A percentile compares a stretch with the other conserved stretches of the same genome.
Conservation (phyloP, 64 coral and sea anemone species). For the Dendronephthya gigantea region DNA sequence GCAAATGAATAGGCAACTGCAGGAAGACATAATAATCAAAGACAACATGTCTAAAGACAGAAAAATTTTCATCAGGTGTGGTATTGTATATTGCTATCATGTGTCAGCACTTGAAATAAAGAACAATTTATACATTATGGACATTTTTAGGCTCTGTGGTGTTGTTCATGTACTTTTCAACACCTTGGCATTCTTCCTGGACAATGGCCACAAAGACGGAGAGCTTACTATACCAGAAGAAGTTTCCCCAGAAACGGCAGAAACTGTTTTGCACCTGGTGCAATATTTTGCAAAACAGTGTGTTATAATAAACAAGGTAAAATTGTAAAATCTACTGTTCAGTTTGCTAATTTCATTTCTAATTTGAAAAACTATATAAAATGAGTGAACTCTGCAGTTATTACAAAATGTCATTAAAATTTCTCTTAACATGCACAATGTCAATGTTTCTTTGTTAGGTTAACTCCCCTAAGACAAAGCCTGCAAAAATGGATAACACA, state of each 20-base stretch:
- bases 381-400: too few relatives aligned
- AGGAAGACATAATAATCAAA: neutral
- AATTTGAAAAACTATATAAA: too few relatives aligned
- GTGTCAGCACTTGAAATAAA: too few relatives aligned
- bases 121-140: too few relatives aligned
- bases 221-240: neutral
- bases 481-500: too few relatives aligned
- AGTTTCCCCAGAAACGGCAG: neutral
- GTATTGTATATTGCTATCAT: neutral
- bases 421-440: too few relatives aligned
- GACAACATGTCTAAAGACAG: slow-evolving; percentile 6
- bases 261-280: neutral
- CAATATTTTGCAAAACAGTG: neutral
- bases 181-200: neutral
- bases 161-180: neutral
- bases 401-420: too few relatives aligned
- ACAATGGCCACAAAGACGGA: neutral
- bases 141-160: neutral
- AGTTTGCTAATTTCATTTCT: too few relatives aligned
- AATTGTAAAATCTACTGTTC: too few relatives aligned
- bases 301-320: neutral
- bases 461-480: too few relatives aligned
- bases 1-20: neutral
- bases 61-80: neutral
- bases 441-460: too few relatives aligned